phyloP scores from a whole-genome alignment of 2,797 vertebrate species.

The Enteromius anoplus region DNA sequence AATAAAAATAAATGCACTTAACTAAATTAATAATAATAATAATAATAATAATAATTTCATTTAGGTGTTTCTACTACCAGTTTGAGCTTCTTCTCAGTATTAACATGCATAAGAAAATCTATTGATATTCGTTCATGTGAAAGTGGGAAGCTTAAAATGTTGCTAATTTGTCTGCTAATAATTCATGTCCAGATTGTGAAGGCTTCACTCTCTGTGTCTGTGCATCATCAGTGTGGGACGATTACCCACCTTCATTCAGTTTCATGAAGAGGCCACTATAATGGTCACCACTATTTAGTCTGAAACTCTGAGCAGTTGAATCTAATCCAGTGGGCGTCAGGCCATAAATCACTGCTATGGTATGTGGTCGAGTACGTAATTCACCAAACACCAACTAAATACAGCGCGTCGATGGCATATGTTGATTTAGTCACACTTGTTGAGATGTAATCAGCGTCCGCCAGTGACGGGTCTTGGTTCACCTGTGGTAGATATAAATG shows the following conservation, averaged over 20 bases:
- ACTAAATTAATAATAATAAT: neutral
- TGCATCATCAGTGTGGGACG: conserved; percentile 62
- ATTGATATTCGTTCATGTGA: neutral
- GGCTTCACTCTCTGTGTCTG: conserved; percentile 22
- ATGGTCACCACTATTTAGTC: conserved; percentile 50
- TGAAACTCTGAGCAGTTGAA: conserved; percentile 31
- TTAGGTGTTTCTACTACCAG: neutral
- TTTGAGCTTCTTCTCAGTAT: neutral
- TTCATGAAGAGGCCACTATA: conserved; percentile 63
- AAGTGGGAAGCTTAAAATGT: conserved; percentile 11
- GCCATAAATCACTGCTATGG: conserved; percentile 15
- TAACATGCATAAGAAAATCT: neutral
- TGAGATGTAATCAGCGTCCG: conserved; percentile 30
- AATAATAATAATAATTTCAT: neutral
- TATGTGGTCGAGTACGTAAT: conserved; percentile 8
- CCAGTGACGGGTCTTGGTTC: neutral
- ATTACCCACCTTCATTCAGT: conserved; percentile 38
- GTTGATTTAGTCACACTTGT: conserved; percentile 17
- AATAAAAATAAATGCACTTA: neutral
- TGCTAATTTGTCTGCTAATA: neutral
- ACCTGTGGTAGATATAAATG: conserved; percentile 24
- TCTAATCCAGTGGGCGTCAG: conserved; percentile 41
- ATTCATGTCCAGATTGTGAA: neutral
- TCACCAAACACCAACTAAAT: neutral
- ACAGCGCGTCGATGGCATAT: conserved; percentile 1